A percentile compares a stretch with the other conserved stretches of the same genome.
Conservation (phyloP, 2,113 vertebrate species). For the Protobothrops flavoviridis region DNA sequence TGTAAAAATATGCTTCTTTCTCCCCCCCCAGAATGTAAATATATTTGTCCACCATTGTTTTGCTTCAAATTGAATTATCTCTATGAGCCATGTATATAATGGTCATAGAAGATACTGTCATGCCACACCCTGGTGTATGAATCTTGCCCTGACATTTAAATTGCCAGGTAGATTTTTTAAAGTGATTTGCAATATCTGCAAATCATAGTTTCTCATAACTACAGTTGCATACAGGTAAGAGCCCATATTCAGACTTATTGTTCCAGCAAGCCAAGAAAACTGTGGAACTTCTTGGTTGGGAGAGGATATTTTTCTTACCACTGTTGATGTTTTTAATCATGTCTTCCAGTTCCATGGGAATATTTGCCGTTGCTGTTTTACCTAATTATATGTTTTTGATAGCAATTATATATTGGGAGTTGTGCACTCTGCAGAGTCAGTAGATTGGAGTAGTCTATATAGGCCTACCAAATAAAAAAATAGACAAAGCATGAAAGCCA, state of each 20-base stretch:
- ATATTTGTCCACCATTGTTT: constrained; percentile 12
- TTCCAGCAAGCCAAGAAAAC: background rate
- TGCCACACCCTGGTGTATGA: background rate
- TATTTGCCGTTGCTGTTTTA: background rate
- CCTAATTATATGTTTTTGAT: background rate
- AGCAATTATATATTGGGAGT: background rate
- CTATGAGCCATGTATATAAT: rapidly evolving
- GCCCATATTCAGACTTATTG: background rate
- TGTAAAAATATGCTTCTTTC: constrained; percentile 10
- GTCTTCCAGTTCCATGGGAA: background rate
- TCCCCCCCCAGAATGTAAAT: background rate
- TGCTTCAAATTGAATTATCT: constrained; percentile 25
- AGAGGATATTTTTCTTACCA: background rate
- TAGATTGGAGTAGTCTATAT: background rate
- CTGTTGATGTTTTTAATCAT: background rate
- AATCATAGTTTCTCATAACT: background rate
- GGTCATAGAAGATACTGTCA: background rate
- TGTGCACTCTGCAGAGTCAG: background rate
- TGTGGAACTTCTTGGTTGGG: background rate
- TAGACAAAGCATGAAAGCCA: background rate
- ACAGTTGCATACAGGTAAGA: background rate
- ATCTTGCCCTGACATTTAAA: background rate
- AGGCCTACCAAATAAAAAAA: background rate
- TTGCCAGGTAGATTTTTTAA: background rate
- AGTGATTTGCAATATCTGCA: background rate